These are phyloP conservation scores for Chrysocyon brachyurus DNA, from an alignment of 2,797 vertebrate genomes.

Conservation along the genomic window DNA sequence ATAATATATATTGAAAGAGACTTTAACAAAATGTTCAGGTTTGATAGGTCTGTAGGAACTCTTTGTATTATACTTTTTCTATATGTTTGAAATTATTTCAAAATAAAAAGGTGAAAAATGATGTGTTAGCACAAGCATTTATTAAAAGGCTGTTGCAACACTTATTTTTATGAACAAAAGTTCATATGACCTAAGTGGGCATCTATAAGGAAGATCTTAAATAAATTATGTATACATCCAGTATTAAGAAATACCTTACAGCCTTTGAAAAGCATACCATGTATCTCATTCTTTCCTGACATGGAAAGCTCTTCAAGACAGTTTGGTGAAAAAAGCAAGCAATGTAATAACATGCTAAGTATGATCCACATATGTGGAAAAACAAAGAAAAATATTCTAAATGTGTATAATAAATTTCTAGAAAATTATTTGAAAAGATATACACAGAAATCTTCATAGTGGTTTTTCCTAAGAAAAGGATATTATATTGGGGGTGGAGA, in stretches of 20 bases:
- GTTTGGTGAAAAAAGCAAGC: not conserved
- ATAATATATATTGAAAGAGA: not conserved
- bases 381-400: not conserved
- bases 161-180: slow-evolving; percentile 32
- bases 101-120: slow-evolving; percentile 41
- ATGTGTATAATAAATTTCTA: not conserved
- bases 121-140: not conserved
- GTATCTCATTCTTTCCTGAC: not conserved
- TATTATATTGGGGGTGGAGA: not conserved
- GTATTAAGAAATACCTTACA: not conserved
- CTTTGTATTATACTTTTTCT: not conserved
- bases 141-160: not conserved
- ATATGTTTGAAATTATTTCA: slow-evolving; percentile 43
- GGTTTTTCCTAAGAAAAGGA: not conserved
- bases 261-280: not conserved
- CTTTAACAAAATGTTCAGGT: not conserved
- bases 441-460: not conserved
- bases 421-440: not conserved
- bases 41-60: not conserved
- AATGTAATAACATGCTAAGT: not conserved
- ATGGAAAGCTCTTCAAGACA: not conserved
- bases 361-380: not conserved
- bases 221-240: not conserved
- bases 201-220: slow-evolving; percentile 15
- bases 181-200: not conserved